phyloP scores from a whole-genome alignment of 2,888 invertebrate genomes.

The Mermis nigrescens region DNA sequence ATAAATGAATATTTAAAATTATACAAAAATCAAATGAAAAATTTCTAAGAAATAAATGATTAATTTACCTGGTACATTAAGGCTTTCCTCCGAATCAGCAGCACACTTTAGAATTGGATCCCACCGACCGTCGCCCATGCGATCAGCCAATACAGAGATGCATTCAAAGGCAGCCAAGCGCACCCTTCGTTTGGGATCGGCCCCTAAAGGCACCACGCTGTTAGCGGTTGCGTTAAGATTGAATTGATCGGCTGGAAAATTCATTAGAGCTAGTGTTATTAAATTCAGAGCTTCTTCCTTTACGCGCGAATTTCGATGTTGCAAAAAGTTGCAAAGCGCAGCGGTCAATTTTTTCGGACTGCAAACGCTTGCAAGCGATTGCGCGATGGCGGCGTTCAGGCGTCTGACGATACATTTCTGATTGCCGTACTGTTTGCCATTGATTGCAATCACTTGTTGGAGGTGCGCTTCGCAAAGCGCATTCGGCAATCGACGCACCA shows the following conservation, averaged over 20 bases:
- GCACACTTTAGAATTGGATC: slow-evolving; percentile 42
- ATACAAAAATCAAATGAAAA: neutral
- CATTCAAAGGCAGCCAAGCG: slow-evolving; percentile 59
- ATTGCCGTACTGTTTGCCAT: slow-evolving; percentile 38
- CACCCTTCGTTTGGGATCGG: slow-evolving; percentile 51
- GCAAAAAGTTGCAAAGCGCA: slow-evolving; percentile 38
- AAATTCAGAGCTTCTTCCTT: slow-evolving; percentile 56
- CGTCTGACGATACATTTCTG: slow-evolving; percentile 39
- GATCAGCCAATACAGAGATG: slow-evolving; percentile 54
- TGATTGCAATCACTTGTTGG: slow-evolving; percentile 36
- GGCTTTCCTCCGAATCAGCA: slow-evolving; percentile 34
- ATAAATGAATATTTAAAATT: too few relatives aligned
- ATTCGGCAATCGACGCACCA: slow-evolving; percentile 36
- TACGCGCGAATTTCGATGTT: slow-evolving; percentile 41
- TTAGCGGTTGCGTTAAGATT: slow-evolving; percentile 39
- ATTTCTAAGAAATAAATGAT: neutral
- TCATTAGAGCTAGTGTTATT: slow-evolving; percentile 53
- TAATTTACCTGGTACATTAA: slow-evolving; percentile 33
- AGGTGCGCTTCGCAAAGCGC: slow-evolving; percentile 35
- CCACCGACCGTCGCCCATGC: slow-evolving; percentile 42
- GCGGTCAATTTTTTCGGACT: slow-evolving; percentile 41
- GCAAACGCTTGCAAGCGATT: slow-evolving; percentile 39
- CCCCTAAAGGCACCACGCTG: slow-evolving; percentile 36
- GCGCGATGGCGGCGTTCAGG: slow-evolving; percentile 38
- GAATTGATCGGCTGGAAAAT: slow-evolving; percentile 57